Percentiles rank a stretch among this genome's conserved stretches.
Conservation (phyloP, 2,113 vertebrate genomes). For the Antechinus stuartii region DNA sequence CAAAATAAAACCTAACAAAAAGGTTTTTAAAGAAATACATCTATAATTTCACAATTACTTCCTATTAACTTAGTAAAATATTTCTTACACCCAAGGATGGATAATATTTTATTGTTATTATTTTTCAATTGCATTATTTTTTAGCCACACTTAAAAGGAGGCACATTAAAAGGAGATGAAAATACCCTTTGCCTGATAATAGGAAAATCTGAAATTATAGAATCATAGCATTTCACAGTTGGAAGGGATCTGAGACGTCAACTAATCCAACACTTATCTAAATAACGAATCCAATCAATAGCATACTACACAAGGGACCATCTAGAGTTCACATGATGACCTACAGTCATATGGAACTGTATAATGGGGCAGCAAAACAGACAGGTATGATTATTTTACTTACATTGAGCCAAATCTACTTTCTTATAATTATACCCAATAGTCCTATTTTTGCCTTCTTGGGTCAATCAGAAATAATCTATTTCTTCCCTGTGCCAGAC, state of each 20-base stretch:
- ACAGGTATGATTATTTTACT: not conserved
- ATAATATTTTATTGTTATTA: not conserved
- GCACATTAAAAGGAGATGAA: not conserved
- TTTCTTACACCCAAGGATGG: not conserved
- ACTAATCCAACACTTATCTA: not conserved
- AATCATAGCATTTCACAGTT: not conserved
- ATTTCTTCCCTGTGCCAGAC: not conserved
- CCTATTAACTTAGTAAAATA: not conserved
- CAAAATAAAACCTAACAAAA: not conserved
- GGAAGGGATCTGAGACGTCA: not conserved
- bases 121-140: not conserved
- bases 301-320: not conserved
- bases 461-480: not conserved
- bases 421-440: not conserved
- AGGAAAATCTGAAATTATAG: not conserved
- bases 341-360: not conserved
- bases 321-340: not conserved
- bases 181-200: not conserved
- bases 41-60: not conserved
- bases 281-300: not conserved
- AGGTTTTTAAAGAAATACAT: not conserved
- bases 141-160: not conserved
- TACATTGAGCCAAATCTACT: not conserved
- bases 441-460: not conserved
- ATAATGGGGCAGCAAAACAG: not conserved